These are phyloP conservation scores for Gallinago nigripennis DNA, from an alignment of 2,797 vertebrate genomes.

Conservation along the genomic window DNA sequence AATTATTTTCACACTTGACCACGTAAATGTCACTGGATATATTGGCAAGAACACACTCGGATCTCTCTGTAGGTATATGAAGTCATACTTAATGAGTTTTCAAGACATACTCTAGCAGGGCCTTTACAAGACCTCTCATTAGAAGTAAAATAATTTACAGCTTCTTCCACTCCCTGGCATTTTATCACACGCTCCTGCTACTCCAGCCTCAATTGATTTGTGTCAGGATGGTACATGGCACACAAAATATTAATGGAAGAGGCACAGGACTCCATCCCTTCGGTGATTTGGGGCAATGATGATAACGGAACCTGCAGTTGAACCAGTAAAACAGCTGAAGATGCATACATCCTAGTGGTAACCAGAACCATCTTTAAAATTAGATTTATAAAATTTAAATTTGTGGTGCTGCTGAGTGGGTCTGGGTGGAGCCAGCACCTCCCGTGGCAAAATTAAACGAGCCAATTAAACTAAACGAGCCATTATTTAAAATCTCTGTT, in stretches of 20 bases:
- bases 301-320: not conserved
- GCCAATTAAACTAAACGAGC: no score
- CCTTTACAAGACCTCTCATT: not conserved
- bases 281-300: not conserved
- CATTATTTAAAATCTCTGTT: not conserved
- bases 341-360: not conserved
- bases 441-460: no score
- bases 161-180: not conserved
- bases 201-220: not conserved
- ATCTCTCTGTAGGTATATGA: not conserved
- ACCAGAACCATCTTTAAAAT: not conserved
- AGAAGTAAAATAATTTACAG: not conserved
- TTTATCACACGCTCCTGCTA: not conserved
- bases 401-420: no score
- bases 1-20: conserved; percentile 53
- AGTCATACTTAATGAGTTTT: not conserved
- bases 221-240: not conserved
- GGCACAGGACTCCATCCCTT: not conserved
- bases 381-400: no score
- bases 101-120: not conserved
- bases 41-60: not conserved
- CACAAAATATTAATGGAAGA: not conserved
- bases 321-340: not conserved
- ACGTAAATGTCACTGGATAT: conserved; percentile 2
- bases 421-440: no score